phyloP scores from a whole-genome alignment of 2,888 invertebrate species.

The Heliconius charithonia region DNA sequence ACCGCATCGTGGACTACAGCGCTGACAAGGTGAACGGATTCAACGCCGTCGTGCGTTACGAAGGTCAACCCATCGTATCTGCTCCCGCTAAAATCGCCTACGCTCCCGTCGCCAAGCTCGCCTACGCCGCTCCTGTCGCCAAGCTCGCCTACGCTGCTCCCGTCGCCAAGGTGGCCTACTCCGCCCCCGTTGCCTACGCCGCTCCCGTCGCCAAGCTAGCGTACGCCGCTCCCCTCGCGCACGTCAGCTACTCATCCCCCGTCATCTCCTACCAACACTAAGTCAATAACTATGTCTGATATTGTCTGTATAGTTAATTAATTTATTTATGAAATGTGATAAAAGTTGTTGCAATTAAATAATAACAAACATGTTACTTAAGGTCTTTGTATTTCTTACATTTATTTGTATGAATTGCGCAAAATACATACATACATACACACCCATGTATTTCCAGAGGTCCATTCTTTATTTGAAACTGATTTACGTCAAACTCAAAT shows the following conservation, averaged over 20 bases:
- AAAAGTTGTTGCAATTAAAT: background rate
- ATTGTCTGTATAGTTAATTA: background rate
- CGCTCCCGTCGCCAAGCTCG: constrained; percentile 54
- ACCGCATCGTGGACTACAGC: constrained; percentile 70
- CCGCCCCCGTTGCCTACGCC: constrained; percentile 29
- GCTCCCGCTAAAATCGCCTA: constrained; percentile 52
- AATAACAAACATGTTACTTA: background rate
- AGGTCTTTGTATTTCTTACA: background rate
- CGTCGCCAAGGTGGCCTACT: constrained; percentile 49
- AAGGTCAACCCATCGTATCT: constrained; percentile 63
- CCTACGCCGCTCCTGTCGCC: constrained; percentile 47
- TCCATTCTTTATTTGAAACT: no score
- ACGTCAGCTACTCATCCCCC: constrained; percentile 70
- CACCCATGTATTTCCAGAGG: no score
- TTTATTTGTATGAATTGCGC: background rate
- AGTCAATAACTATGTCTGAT: constrained; percentile 30
- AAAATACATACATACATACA: background rate
- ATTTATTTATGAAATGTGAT: constrained; percentile 11
- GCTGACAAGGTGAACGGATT: constrained; percentile 73
- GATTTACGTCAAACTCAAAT: no score
- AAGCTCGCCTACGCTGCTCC: constrained; percentile 45
- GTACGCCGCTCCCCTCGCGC: constrained; percentile 56
- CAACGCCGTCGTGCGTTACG: constrained; percentile 76
- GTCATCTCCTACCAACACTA: constrained; percentile 74
- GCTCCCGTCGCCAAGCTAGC: constrained; percentile 54